phyloP scores from a whole-genome alignment of 2,113 vertebrate genomes.

The Ctenomys sociabilis region DNA sequence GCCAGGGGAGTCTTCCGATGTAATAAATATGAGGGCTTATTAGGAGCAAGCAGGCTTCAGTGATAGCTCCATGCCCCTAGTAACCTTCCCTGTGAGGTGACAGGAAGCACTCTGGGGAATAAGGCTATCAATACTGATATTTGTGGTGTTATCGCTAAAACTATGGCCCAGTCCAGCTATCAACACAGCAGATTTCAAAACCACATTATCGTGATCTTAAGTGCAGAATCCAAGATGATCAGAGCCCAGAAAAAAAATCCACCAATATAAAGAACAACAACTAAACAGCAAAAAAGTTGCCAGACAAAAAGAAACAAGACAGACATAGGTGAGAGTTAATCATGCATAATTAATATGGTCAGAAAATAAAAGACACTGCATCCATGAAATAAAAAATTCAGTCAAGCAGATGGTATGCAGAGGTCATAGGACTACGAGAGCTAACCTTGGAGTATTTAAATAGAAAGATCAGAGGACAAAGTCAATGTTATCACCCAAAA shows the following conservation, averaged over 20 bases:
- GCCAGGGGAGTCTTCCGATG: not conserved
- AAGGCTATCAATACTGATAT: not conserved
- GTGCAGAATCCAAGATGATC: not conserved
- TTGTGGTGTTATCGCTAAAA: not conserved
- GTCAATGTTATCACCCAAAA: not conserved
- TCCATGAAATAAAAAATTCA: conserved; percentile 8
- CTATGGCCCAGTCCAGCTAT: not conserved
- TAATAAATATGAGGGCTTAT: not conserved
- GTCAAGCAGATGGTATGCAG: not conserved
- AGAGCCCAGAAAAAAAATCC: not conserved
- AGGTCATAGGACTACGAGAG: not conserved
- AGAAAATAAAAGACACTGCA: not conserved
- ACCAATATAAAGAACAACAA: not conserved
- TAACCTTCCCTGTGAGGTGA: not conserved
- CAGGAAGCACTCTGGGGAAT: not conserved
- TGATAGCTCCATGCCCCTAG: not conserved
- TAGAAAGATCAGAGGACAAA: not conserved
- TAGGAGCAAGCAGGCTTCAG: not conserved
- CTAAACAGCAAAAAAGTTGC: not conserved
- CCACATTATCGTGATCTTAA: not conserved
- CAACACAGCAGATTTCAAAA: not conserved
- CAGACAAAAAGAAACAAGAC: not conserved
- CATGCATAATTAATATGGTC: not conserved
- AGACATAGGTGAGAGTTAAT: not conserved
- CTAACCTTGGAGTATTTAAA: not conserved